phyloP scores from a whole-genome alignment of 2,797 vertebrate species.

The Natrix natrix region DNA sequence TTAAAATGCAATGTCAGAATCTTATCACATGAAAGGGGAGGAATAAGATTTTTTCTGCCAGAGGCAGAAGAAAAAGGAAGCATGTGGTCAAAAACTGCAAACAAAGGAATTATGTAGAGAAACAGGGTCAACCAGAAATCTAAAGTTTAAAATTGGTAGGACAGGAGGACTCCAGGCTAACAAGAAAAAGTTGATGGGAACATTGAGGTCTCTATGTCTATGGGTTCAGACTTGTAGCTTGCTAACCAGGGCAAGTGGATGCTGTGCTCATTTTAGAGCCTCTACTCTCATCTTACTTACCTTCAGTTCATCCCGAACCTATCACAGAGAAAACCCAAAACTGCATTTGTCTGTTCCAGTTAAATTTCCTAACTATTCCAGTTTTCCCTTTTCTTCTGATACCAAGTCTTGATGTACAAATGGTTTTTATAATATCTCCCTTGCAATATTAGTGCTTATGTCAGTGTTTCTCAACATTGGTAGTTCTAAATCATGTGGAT shows the following conservation, averaged over 20 bases:
- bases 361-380: background rate
- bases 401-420: background rate
- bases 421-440: background rate
- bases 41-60: background rate
- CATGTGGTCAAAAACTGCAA: background rate
- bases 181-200: background rate
- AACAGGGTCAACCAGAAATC: background rate
- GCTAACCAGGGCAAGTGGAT: background rate
- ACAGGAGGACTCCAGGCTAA: background rate
- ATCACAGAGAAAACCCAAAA: background rate
- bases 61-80: background rate
- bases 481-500: background rate
- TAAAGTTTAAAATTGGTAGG: background rate
- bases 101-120: background rate
- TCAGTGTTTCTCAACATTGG: background rate
- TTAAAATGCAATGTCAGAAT: background rate
- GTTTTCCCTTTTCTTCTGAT: background rate
- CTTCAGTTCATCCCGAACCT: background rate
- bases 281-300: background rate
- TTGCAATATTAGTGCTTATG: background rate
- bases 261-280: background rate
- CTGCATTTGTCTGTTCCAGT: background rate
- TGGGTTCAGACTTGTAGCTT: background rate
- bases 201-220: background rate
- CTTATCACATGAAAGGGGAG: background rate